Evolutionary conservation across 2,113 vertebrate species (phyloP), one percentile per base, ranked within the genome.

Genomic region (Zosterops hypoxanthus): DNA sequence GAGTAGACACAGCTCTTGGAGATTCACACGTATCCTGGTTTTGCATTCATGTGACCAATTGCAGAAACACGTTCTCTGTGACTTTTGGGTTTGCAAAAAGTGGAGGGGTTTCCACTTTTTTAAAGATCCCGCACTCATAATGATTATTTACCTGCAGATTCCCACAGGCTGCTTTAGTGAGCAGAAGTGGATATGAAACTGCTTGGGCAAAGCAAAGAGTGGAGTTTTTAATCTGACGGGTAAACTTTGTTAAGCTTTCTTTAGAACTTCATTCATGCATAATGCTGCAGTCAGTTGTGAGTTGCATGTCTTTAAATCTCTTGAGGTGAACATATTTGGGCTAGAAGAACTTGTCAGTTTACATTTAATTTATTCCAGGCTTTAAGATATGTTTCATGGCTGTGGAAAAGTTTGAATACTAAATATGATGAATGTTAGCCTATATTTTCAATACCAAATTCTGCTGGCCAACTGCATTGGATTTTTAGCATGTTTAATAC

Each of bases 321-420:
- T 59, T 53, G 33, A 89, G 68, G 55, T 87, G 92, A 94, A 84
- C 47, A 68, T 84, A 77, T 82, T 82, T 60, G 64, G 84, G 57
- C 79, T 86, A 84, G 64, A 84, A 90, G 80, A 85, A 88, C 73
- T 81, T 93, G 95, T 88, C 83, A 94, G 71, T 82, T 96, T 92
- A 79, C 56, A 47, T 93, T 97, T 82, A 88, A 92, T 92, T 94
- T 93, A 84, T 94, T 96, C 61, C 65, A 82, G 79, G 46, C 89
- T 83, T 90, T 81, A 82, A 79, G 69, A 63, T 82, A 73, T 52
- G 34, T 89, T 94, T 89, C 24, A 18, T 68, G 73, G 52, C 76
- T 84, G 60, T 72, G 42, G 60, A 86, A 68, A 88, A 73, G 81
- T 94, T 93, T 72, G 77, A 92, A 77, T 34, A 39, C 55, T 89